Evolutionary conservation across 2,113 vertebrate genomes (phyloP), one percentile per base, ranked within the genome.

Genomic region (Gallinago media): DNA sequence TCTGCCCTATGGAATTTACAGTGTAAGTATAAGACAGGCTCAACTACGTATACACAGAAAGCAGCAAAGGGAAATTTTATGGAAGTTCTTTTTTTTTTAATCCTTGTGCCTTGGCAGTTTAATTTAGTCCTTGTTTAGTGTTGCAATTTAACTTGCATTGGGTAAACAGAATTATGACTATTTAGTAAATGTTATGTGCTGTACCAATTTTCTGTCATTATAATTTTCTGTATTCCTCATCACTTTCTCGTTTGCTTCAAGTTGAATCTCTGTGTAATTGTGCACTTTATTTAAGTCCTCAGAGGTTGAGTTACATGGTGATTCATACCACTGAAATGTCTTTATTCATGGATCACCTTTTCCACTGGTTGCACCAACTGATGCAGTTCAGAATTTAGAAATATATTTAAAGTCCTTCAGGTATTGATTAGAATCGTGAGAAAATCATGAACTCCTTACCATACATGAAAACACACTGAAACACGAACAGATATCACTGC

Each of bases 321-420:
- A 1, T 82, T 81, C 32, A n/a, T 50, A 22, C 15, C 14, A 38
- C 5, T 68, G 34, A 34, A 68, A 73, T 81, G 13, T 59, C 70
- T 91, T 68, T 58, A 54, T 75, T 62, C 17, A 3, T 75, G 50
- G 9, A 83, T 79, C 23, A 22, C 10, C 8, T 59, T 68, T 94
- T 77, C 49, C 77, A 36, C 68, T 27, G 19, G 8, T 74, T 68
- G 7, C 22, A 58, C 42, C 13, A 12, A 15, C 0, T 0, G 9
- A 36, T 36, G 8, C 36, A 34, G 13, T 44, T 83, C 58, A 50
- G 55, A 70, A 84, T 78, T 80, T 38, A 59, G 38, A 80, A 6
- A 23, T 34, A 23, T 27, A 34, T 5, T 9, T 84, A 26, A 26
- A 72, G 88, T 85, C 31, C 16, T 72, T 15, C 19, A 38, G 26